Base-by-base conservation (phyloP, 2,888 invertebrate species). In the Merodon equestris region DNA sequence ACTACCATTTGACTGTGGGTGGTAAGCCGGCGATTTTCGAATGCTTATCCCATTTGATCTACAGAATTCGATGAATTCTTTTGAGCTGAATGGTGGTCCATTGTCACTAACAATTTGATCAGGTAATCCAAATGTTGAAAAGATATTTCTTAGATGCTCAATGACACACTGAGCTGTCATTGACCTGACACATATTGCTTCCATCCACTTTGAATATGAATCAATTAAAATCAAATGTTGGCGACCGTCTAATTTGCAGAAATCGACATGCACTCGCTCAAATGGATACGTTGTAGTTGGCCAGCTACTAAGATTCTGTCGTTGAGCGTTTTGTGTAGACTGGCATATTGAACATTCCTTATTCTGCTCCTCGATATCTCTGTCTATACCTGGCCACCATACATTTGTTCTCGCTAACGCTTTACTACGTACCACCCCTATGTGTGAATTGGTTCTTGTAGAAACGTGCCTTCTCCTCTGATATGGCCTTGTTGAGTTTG, bases 371-470 rank as follows among this genome's bases (percentile, higher is more conserved):
- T 85, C 85, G 9, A 85, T 83, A 7, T 85, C 84, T 0, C 64
- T 34, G 68, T 86, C 84, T 13, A 86, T 81, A 1, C 73, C 72
- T 1, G 85, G 84, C 85, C 85, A 85, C 83, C 82, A 86, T 18
- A 85, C 83, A 76, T 84, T 82, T 7, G 83, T 77, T 12, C 84
- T 57, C 1, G 85, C 84, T 14, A 84, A 44, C 1, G 81, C 57
- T 81, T 86, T 86, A 81, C 83, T 84, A 50, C 83, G 79, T 0
- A 84, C 84, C 5, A 86, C 76, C 1, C 85, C 86, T 4, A 83
- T 81, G 64, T 86, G 85, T 7, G 81, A 67, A 7, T n/a, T n/a
- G n/a, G n/a, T n/a, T 53, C 60, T 72, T 84, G 84, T 1, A 85
- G 51, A 13, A 79, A 13, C 1, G 7, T 27, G n/a, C n/a, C n/a